phyloP scores from a whole-genome alignment of 2,888 invertebrate genomes.

The Drymonia ruficornis region DNA sequence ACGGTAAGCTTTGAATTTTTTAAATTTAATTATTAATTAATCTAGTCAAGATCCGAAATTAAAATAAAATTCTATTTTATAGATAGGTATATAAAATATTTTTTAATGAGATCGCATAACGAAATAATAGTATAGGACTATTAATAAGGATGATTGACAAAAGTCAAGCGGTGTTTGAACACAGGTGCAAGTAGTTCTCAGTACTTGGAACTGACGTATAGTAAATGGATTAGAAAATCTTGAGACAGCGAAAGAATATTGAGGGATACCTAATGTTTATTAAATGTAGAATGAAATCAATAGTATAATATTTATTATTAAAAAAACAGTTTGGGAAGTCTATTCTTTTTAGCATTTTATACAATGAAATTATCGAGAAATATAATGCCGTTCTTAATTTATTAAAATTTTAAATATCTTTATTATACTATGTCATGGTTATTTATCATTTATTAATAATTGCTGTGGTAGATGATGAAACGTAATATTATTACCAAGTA shows the following conservation, averaged over 20 bases:
- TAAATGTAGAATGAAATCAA: not conserved
- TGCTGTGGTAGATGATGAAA: too few species aligned
- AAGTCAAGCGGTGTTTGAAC: slow-evolving; percentile 20
- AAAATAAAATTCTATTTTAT: too few species aligned
- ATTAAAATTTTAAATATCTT: too few species aligned
- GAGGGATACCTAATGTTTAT: not conserved
- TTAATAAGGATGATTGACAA: not conserved
- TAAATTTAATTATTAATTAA: not conserved
- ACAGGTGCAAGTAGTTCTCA: too few species aligned
- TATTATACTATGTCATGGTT: too few species aligned
- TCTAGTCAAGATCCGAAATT: not conserved
- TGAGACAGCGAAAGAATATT: slow-evolving; percentile 28
- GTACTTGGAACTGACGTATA: slow-evolving; percentile 34
- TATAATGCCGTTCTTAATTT: too few species aligned
- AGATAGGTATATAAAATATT: not conserved
- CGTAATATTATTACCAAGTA: too few species aligned
- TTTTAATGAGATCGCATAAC: slow-evolving; percentile 8
- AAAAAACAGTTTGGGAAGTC: too few species aligned
- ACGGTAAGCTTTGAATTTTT: slow-evolving; percentile 53
- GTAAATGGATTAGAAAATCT: slow-evolving; percentile 42
- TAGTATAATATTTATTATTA: too few species aligned
- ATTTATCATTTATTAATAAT: too few species aligned
- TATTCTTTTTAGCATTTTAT: too few species aligned
- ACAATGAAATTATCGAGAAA: too few species aligned
- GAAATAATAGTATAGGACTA: not conserved